Evolutionary conservation across 2,113 vertebrate genomes (phyloP).

Genomic region (rabbit (Oryctolagus cuniculus)): mOryCun1.1 NC_091432.1:163496001-163496500

Average conservation of each 20-base stretch:
- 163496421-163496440: background rate
- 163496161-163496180: background rate
- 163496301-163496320: background rate
- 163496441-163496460: background rate
- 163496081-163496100: background rate
- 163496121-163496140: background rate
- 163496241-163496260: background rate
- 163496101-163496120: background rate
- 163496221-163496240: background rate
- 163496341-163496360: background rate
- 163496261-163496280: background rate
- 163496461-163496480: background rate
- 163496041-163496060: background rate
- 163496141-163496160: background rate
- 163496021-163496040: background rate
- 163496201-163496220: background rate
- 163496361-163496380: background rate
- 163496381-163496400: background rate
- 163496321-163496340: conserved; percentile 30
- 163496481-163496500: background rate
- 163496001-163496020: background rate
- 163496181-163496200: conserved; percentile 23
- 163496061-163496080: background rate
- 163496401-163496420: background rate
- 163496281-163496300: conserved; percentile 22